Evolutionary conservation across 2,797 vertebrate genomes (phyloP).

Genomic region (Scolopax rusticola): DNA sequence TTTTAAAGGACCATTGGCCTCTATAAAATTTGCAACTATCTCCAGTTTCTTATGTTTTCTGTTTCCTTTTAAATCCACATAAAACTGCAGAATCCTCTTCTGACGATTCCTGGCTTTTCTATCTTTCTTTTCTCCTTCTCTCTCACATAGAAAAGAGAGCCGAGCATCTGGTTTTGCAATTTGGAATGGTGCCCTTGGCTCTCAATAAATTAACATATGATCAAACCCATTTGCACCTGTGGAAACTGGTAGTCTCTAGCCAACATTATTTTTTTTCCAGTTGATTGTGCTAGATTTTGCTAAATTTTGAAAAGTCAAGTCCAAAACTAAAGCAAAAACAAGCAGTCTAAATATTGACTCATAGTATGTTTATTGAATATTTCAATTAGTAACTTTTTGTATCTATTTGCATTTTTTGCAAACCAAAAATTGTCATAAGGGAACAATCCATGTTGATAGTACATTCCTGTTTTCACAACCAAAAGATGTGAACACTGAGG

Average conservation of each 20-base stretch:
- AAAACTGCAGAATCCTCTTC: not conserved
- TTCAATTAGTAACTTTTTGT: not conserved
- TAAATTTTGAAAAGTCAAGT: slow-evolving; percentile 1
- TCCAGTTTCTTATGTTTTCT: not conserved
- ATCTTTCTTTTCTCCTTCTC: not conserved
- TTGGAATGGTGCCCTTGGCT: slow-evolving; percentile 68
- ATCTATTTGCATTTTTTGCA: not conserved
- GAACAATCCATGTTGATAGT: not conserved
- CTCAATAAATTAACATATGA: slow-evolving; percentile 59
- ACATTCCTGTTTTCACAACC: not conserved
- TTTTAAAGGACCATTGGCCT: not conserved
- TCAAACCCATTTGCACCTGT: slow-evolving; percentile 67
- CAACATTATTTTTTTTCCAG: not conserved
- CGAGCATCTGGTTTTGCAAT: slow-evolving; percentile 64
- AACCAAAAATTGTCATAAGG: not conserved
- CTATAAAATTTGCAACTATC: not conserved
- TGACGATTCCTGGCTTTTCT: not conserved
- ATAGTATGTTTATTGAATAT: not conserved
- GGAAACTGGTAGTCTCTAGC: slow-evolving; percentile 20
- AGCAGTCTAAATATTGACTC: not conserved
- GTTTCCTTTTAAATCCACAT: slow-evolving; percentile 17
- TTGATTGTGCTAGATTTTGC: not conserved
- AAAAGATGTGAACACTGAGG: not conserved
- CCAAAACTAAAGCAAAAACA: not conserved
- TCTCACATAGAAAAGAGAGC: not conserved